These are phyloP conservation scores for Polydrusus tereticollis DNA, from an alignment of 2,888 invertebrate species.

Conservation along the genomic window DNA sequence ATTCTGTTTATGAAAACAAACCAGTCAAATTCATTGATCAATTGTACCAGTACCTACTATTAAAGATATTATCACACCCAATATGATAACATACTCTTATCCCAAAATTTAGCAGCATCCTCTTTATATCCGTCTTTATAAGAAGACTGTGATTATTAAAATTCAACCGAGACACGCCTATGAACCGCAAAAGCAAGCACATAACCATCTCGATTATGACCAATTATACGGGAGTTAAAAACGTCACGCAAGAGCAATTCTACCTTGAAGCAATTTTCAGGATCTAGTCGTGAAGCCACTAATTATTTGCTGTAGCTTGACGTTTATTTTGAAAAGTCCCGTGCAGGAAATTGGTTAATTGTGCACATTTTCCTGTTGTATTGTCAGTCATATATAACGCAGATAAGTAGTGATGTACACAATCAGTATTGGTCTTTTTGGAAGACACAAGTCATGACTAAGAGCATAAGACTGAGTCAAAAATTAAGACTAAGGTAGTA, in stretches of 20 bases:
- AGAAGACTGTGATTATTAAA: conserved; percentile 20
- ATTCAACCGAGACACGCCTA: conserved; percentile 35
- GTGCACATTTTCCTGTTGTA: conserved; percentile 26
- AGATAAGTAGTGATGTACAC: background rate
- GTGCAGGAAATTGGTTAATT: conserved; percentile 43
- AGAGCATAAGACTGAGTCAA: too few species aligned
- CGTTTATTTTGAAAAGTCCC: conserved; percentile 34
- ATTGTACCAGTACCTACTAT: too few species aligned
- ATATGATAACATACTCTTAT: too few species aligned
- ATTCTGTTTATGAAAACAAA: too few species aligned
- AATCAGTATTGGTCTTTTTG: too few species aligned
- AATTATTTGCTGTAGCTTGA: conserved; percentile 46
- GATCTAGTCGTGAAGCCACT: conserved; percentile 45
- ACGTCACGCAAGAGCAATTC: conserved; percentile 56
- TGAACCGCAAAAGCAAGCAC: conserved; percentile 47
- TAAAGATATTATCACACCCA: too few species aligned
- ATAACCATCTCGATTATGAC: conserved; percentile 53
- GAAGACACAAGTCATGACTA: too few species aligned
- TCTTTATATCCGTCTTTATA: background rate
- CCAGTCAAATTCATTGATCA: too few species aligned
- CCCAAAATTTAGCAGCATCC: background rate
- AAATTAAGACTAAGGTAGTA: too few species aligned
- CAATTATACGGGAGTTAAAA: conserved; percentile 58
- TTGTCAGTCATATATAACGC: background rate
- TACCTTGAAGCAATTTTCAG: conserved; percentile 47